These are phyloP conservation scores for Drosophila lini DNA, from an alignment of 1,140 invertebrate genomes.

Conservation along the genomic window DNA sequence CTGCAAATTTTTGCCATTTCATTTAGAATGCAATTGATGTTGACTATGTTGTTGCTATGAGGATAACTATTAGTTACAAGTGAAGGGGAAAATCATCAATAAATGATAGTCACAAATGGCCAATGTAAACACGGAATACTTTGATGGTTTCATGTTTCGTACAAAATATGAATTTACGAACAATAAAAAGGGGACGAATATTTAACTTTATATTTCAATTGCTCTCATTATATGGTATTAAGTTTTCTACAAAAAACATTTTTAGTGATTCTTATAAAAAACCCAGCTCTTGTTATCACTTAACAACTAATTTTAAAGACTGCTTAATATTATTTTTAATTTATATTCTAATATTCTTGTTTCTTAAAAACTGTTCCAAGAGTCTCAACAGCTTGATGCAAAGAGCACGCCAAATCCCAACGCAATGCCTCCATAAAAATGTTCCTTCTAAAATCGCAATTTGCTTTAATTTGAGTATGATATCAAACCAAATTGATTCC, in stretches of 20 bases:
- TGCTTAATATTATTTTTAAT: no score
- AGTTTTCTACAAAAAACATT: no score
- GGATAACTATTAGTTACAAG: slow-evolving; percentile 23
- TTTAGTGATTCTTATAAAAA: no score
- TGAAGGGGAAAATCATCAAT: slow-evolving; percentile 17
- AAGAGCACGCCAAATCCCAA: not conserved
- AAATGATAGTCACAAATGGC: slow-evolving; percentile 23
- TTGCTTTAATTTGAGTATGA: slow-evolving; percentile 52
- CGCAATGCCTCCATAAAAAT: slow-evolving; percentile 11
- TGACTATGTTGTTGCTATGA: not conserved
- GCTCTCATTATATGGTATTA: no score
- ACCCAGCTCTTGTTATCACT: no score
- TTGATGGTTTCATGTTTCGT: not conserved
- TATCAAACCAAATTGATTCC: slow-evolving; percentile 50
- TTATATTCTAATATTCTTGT: not conserved
- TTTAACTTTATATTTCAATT: no score
- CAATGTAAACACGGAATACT: not conserved
- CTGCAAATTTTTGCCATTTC: slow-evolving; percentile 27
- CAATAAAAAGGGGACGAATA: no score
- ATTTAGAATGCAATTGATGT: slow-evolving; percentile 27
- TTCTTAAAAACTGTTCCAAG: no score
- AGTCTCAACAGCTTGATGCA: not conserved
- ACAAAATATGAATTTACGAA: not conserved
- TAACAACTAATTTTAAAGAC: no score
- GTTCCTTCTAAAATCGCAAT: slow-evolving; percentile 22